Evolutionary conservation across 92 coral and sea anemone species (phyloP), one percentile per base, ranked within the genome.

Genomic region (Phenganax marumi): DNA sequence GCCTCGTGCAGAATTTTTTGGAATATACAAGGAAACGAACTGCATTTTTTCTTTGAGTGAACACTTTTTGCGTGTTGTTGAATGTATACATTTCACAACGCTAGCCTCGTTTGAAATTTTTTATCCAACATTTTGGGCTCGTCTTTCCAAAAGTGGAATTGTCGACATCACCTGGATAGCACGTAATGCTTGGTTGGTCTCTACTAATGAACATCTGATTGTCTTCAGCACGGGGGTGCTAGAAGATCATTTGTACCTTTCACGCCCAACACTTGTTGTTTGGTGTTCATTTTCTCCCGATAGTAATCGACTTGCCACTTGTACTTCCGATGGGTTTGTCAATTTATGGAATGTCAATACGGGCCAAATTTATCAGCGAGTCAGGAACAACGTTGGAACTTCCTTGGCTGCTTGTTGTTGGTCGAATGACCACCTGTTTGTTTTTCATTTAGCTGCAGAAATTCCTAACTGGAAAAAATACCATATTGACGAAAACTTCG

Each of bases 401-500:
- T n/a, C n/a, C n/a, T n/a, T n/a, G n/a, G n/a, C n/a, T n/a, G n/a
- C n/a, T n/a, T n/a, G n/a, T n/a, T n/a, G n/a, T n/a, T n/a, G n/a
- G n/a, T n/a, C n/a, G n/a, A n/a, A n/a, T n/a, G n/a, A n/a, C n/a
- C n/a, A n/a, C n/a, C n/a, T n/a, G n/a, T n/a, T n/a, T n/a, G n/a
- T n/a, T n/a, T n/a, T n/a, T n/a, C n/a, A n/a, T n/a, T n/a, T n/a
- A n/a, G 8, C 6, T 26, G 48, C 8, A 46, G 33, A 18, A 49
- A 8, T 64, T 64, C 46, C 70, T n/a, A 64, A 49, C 89, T 84
- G 69, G 81, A 81, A 64, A 82, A 87, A 62, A 84, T 84, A 51
- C 83, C 85, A 80, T 76, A 82, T 49, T 75, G 86, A 65, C 77
- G 79, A n/a, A 69, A 85, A 63, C 61, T 88, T 43, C 76, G 77